phyloP scores from a whole-genome alignment of 92 coral and sea anemone species.

The Pocillopora meandrina region DNA sequence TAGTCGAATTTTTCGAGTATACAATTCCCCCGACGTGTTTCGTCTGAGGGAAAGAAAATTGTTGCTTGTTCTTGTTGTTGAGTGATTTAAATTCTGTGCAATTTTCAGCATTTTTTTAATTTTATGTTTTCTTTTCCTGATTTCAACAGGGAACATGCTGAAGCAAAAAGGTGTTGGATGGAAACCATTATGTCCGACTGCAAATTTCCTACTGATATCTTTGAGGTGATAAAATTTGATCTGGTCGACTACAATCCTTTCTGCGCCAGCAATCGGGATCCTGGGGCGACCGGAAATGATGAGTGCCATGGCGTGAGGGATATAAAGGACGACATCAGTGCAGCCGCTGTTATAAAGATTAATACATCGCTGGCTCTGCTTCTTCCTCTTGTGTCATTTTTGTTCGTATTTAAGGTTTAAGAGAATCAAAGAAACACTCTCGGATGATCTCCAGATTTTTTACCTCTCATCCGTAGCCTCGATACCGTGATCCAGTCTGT shows the following conservation, averaged over 20 bases:
- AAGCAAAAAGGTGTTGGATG: conserved; percentile 26
- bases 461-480: too few species aligned
- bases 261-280: conserved; percentile 21
- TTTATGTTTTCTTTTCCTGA: background rate
- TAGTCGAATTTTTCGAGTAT: background rate
- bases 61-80: too few species aligned
- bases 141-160: conserved; percentile 14
- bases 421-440: background rate
- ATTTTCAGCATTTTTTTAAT: too few species aligned
- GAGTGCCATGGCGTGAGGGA: conserved; percentile 4
- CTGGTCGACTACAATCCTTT: conserved; percentile 36
- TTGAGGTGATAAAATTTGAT: background rate
- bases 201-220: background rate
- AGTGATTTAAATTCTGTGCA: too few species aligned
- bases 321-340: background rate
- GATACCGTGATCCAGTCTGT: too few species aligned
- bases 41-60: background rate
- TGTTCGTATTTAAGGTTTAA: background rate
- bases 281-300: conserved; percentile 24
- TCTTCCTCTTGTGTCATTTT: background rate
- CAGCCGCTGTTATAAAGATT: background rate
- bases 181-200: conserved; percentile 5
- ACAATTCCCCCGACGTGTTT: background rate
- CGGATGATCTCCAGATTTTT: background rate
- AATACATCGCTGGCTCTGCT: background rate